phyloP scores from a whole-genome alignment of 2,797 vertebrate species.

The Onychomys leucogaster region DNA sequence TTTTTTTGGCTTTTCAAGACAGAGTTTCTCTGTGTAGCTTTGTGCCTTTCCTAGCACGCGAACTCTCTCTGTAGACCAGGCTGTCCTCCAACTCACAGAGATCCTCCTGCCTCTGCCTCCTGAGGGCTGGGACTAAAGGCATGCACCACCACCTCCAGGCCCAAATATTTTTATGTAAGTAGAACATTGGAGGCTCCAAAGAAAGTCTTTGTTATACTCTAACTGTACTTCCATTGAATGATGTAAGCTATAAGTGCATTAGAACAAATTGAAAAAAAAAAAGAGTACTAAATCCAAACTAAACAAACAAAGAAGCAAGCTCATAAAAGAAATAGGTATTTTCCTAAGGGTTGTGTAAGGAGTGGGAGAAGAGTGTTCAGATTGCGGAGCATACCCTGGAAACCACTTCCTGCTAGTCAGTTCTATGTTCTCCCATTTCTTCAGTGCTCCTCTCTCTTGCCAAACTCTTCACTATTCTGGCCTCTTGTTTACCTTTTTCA shows the following conservation, averaged over 20 bases:
- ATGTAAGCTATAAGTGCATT: neutral
- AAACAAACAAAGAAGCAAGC: neutral
- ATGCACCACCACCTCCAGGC: too few relatives aligned
- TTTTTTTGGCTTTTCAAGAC: too few relatives aligned
- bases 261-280: neutral
- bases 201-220: neutral
- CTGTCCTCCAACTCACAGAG: too few relatives aligned
- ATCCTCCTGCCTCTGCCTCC: too few relatives aligned
- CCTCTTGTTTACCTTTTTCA: neutral
- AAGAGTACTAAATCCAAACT: neutral
- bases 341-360: neutral
- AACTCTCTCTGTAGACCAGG: too few relatives aligned
- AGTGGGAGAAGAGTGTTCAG: neutral
- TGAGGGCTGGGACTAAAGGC: too few relatives aligned
- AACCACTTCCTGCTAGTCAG: neutral
- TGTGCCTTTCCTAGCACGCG: too few relatives aligned
- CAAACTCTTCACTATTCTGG: neutral
- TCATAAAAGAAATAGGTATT: neutral
- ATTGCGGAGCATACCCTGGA: neutral
- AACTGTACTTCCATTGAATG: neutral
- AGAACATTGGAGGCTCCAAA: neutral
- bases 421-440: too few relatives aligned
- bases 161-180: neutral
- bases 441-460: neutral
- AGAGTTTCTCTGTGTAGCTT: too few relatives aligned